phyloP scores from a whole-genome alignment of 2,113 vertebrate species.

The Periophthalmus modestus region DNA sequence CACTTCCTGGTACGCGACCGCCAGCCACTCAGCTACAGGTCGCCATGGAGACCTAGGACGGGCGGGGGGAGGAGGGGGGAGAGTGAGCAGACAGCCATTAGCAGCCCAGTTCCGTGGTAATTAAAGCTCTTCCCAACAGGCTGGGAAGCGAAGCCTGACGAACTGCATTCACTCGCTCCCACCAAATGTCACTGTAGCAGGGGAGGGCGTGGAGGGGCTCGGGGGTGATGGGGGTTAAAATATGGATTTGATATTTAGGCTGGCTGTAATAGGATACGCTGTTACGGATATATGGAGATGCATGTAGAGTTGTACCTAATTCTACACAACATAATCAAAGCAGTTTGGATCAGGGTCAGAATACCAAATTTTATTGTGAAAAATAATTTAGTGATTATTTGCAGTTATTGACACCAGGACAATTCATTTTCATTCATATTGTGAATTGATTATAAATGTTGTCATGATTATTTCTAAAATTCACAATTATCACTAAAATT shows the following conservation, averaged over 20 bases:
- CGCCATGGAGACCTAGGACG: conserved; percentile 71
- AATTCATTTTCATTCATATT: too few species aligned
- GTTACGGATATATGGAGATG: too few species aligned
- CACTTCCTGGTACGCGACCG: conserved; percentile 62
- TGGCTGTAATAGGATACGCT: conserved; percentile 1
- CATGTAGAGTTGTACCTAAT: too few species aligned
- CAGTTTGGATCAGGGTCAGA: too few species aligned
- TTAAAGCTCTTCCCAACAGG: conserved; percentile 74
- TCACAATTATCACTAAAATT: too few species aligned
- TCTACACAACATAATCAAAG: too few species aligned
- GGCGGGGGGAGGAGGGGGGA: conserved; percentile 46
- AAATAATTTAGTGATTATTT: too few species aligned
- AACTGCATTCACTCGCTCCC: conserved; percentile 27
- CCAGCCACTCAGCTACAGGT: conserved; percentile 66
- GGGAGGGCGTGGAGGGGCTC: conserved; percentile 15
- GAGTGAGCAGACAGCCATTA: conserved; percentile 68
- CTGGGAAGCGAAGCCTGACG: conserved; percentile 51
- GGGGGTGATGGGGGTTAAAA: conserved; percentile 26
- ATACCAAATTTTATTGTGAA: too few species aligned
- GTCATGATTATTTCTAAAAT: too few species aligned
- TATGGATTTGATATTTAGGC: conserved; percentile 17
- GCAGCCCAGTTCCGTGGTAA: conserved; percentile 70
- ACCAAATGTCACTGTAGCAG: conserved; percentile 50
- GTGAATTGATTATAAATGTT: too few species aligned
- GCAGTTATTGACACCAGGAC: too few species aligned